phyloP scores from a whole-genome alignment of 2,888 invertebrate species.

The Willowsia nigromaculata region DNA sequence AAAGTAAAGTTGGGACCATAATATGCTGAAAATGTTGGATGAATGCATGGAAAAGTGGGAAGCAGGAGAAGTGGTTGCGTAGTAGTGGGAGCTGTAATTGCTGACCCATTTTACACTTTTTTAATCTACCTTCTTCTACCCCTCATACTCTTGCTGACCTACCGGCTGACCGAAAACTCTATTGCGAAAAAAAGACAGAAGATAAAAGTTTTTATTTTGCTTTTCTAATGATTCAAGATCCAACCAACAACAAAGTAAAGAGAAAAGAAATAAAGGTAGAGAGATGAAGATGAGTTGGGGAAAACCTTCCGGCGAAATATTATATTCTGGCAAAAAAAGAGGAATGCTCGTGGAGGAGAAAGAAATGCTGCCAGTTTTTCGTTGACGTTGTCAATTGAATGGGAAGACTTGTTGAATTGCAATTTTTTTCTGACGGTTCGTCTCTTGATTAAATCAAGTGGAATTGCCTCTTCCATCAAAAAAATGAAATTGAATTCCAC shows the following conservation, averaged over 20 bases:
- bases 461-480: neutral
- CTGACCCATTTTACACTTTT: conserved; percentile 16
- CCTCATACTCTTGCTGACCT: neutral
- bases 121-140: neutral
- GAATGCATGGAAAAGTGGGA: neutral
- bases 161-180: neutral
- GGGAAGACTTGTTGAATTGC: conserved; percentile 17
- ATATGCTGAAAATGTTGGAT: neutral
- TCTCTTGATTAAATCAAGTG: neutral
- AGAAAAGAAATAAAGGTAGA: neutral
- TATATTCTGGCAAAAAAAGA: neutral
- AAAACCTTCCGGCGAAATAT: neutral
- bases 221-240: neutral
- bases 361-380: neutral
- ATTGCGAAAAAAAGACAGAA: neutral
- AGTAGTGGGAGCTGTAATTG: neutral
- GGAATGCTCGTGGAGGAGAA: neutral
- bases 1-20: neutral
- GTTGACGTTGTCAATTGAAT: neutral
- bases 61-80: neutral
- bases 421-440: neutral
- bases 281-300: neutral
- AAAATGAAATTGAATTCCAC: neutral
- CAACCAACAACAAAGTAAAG: neutral
- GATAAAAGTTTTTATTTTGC: neutral